Base-by-base conservation (phyloP, 2,888 invertebrate genomes). In the Tenthredo amoena region DNA sequence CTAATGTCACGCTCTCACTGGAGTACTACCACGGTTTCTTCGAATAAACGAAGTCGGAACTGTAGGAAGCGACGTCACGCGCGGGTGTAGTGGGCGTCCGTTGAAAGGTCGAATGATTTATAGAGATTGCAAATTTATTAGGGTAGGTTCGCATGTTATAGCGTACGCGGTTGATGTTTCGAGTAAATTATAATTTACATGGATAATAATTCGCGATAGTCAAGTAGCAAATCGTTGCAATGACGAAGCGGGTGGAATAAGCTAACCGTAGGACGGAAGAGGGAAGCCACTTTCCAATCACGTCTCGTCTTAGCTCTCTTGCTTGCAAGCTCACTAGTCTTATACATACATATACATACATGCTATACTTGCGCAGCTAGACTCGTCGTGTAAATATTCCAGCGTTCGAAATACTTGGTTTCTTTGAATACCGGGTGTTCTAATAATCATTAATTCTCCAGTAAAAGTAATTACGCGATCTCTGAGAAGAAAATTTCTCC, bases 161-260 rank as follows among this genome's bases (percentile, higher is more conserved):
- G n/a, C 81, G 15, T 62, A 62, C 58, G 77, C 74, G 40, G 26
- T 26, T 76, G 55, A 74, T 74, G 47, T 58, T 74, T 40, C 55
- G 74, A 55, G 74, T 74, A 74, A 84, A 84, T 72, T 74, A 74
- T 76, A 74, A 72, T 72, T 43, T 74, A 84, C 84, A 81, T 62
- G 84, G 76, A 84, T 37, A 74, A 74, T 84, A 84, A 84, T 84
- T 84, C 62, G 74, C 31, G 47, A 74, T 47, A 74, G 84, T 74
- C 84, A 74, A 74, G 74, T 84, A 84, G 84, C 84, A 50, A 84
- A 84, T 74, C 74, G 74, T 55, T 58, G 71, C 31, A 55, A 76
- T 84, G 47, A 62, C 76, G 50, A 31, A 74, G 62, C 76, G 76
- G 55, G 76, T 74, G 74, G 65, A 84, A 43, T 43, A 47, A 18